Percentiles rank a stretch among this genome's conserved stretches.
These are phyloP conservation scores for Oncorhynchus gorbuscha DNA, from an alignment of 2,113 vertebrate genomes.

Conservation along the genomic window DNA sequence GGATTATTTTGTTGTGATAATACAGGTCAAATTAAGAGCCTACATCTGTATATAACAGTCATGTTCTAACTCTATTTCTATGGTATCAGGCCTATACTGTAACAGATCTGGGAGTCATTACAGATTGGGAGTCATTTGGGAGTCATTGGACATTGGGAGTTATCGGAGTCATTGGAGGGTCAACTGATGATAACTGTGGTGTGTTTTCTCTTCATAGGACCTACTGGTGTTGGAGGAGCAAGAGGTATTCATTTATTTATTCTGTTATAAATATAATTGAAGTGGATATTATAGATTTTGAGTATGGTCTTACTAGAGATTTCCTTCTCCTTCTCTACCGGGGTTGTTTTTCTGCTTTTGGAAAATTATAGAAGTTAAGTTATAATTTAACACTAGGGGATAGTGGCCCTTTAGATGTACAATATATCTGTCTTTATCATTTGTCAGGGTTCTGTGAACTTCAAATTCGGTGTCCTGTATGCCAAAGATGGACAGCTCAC, in stretches of 20 bases:
- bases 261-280: not conserved
- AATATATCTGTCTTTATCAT: not conserved
- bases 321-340: not conserved
- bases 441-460: slow-evolving; percentile 94
- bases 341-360: not conserved
- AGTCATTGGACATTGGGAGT: not conserved
- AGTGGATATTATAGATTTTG: not conserved
- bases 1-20: too few relatives aligned
- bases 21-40: too few relatives aligned
- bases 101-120: too few relatives aligned
- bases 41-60: too few relatives aligned
- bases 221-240: slow-evolving; percentile 97
- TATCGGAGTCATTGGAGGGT: too few relatives aligned
- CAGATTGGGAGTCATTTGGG: not conserved
- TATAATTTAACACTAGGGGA: not conserved
- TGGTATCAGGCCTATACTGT: too few relatives aligned
- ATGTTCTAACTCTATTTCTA: too few relatives aligned
- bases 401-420: not conserved
- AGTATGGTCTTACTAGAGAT: not conserved
- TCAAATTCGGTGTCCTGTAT: slow-evolving; percentile 97
- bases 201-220: slow-evolving; percentile 78
- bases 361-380: too few relatives aligned
- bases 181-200: slow-evolving; percentile 30
- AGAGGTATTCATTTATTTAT: slow-evolving; percentile 77
- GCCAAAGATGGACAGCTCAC: slow-evolving; percentile 98